Conservation (phyloP, 2,888 invertebrate genomes). For the Lepidocyrtinus sp. region DNA sequence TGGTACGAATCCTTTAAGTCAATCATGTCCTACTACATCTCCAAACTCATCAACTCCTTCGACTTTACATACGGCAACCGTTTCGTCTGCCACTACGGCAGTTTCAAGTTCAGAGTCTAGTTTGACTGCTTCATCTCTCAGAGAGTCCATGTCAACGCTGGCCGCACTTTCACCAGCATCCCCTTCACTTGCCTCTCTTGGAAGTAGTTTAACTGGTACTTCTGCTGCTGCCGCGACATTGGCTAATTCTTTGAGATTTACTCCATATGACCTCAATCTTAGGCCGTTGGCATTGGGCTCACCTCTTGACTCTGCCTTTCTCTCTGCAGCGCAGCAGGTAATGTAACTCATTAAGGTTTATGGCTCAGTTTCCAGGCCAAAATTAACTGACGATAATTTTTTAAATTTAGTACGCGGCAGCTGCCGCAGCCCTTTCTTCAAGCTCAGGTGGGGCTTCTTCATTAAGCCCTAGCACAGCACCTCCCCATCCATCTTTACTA, state of each 20-base stretch:
- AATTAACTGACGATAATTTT: no score
- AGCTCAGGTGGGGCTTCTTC: slow-evolving; percentile 69
- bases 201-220: slow-evolving; percentile 41
- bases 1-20: slow-evolving; percentile 21
- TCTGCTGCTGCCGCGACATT: slow-evolving; percentile 74
- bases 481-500: slow-evolving; percentile 67
- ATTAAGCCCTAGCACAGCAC: slow-evolving; percentile 63
- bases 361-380: neutral
- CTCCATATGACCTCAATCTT: slow-evolving; percentile 67
- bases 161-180: slow-evolving; percentile 34
- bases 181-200: slow-evolving; percentile 33
- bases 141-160: neutral
- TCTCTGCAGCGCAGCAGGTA: slow-evolving; percentile 88
- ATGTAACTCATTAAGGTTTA: neutral
- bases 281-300: slow-evolving; percentile 73
- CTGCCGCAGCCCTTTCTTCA: slow-evolving; percentile 73
- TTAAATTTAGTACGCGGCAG: slow-evolving; percentile 75
- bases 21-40: slow-evolving; percentile 34
- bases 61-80: slow-evolving; percentile 30
- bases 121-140: neutral
- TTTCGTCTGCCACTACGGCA: slow-evolving; percentile 30
- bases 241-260: slow-evolving; percentile 65
- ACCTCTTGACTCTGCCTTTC: slow-evolving; percentile 88
- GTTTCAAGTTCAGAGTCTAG: neutral
- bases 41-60: slow-evolving; percentile 20